Evolutionary conservation across 2,113 vertebrate genomes (phyloP).

Genomic region (Sinocyclocheilus anshuiensis): DNA sequence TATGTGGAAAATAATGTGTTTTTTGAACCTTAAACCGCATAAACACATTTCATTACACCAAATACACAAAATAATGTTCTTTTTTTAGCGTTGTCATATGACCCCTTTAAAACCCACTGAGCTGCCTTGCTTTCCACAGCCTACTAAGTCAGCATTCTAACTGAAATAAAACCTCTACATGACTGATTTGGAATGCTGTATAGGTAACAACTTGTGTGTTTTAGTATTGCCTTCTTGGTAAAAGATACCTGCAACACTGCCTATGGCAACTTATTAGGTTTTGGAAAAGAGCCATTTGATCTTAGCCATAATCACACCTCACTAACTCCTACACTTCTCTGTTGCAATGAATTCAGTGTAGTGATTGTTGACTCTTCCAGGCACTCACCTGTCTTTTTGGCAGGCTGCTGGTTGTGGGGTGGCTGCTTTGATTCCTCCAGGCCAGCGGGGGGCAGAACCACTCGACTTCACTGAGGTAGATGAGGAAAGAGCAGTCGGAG

Average conservation of each 20-base stretch:
- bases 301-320: neutral
- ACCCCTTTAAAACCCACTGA: neutral
- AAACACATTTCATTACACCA: no score
- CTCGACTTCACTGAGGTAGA: conserved; percentile 97
- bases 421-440: conserved; percentile 85
- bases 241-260: neutral
- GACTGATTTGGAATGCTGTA: neutral
- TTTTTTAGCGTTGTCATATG: no score
- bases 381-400: conserved; percentile 82
- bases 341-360: neutral
- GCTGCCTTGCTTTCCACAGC: neutral
- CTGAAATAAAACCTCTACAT: neutral
- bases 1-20: no score
- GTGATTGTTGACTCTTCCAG: neutral
- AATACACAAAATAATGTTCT: no score
- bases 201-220: neutral
- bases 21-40: no score
- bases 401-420: conserved; percentile 68
- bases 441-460: conserved; percentile 95
- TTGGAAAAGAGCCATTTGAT: neutral
- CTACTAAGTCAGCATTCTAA: neutral
- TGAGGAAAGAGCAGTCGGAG: conserved; percentile 94
- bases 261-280: neutral
- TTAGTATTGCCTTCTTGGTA: neutral
- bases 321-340: neutral